Evolutionary conservation across 92 coral and sea anemone genomes (phyloP).

Genomic region (Umimayanthus kanabou): DNA sequence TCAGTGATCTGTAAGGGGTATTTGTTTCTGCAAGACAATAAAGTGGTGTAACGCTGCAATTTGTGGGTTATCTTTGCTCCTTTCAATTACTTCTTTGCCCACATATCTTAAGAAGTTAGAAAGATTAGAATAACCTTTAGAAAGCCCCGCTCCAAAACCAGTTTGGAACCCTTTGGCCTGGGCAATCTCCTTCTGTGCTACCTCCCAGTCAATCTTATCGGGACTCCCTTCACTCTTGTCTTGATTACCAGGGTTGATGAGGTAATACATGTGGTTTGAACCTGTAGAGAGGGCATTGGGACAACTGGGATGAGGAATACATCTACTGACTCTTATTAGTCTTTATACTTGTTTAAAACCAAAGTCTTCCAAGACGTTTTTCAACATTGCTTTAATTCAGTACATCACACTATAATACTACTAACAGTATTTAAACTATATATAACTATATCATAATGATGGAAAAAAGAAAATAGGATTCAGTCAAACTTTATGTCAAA

Average conservation of each 20-base stretch:
- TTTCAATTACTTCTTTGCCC: background rate
- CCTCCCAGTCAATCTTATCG: conserved; percentile 91
- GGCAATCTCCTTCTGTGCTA: conserved; percentile 96
- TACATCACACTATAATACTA: too few species aligned
- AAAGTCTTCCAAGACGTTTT: too few species aligned
- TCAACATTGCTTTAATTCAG: too few species aligned
- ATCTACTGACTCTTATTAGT: background rate
- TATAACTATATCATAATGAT: too few species aligned
- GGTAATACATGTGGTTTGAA: conserved; percentile 90
- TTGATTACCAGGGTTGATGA: conserved; percentile 72
- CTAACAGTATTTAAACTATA: too few species aligned
- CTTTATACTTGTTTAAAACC: too few species aligned
- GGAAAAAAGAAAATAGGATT: too few species aligned
- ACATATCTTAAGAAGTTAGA: background rate
- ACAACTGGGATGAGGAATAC: background rate
- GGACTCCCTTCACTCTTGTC: conserved; percentile 96
- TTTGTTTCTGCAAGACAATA: too few species aligned
- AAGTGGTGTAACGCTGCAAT: background rate
- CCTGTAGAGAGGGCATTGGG: conserved; percentile 54
- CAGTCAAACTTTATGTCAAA: too few species aligned
- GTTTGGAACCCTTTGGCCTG: conserved; percentile 98
- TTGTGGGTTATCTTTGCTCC: background rate
- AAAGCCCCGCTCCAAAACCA: conserved; percentile 86
- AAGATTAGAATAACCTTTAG: conserved; percentile 70
- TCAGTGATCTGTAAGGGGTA: too few species aligned